Base-by-base conservation (phyloP, 2,888 invertebrate genomes). In the Phlogophora meticulosa region DNA sequence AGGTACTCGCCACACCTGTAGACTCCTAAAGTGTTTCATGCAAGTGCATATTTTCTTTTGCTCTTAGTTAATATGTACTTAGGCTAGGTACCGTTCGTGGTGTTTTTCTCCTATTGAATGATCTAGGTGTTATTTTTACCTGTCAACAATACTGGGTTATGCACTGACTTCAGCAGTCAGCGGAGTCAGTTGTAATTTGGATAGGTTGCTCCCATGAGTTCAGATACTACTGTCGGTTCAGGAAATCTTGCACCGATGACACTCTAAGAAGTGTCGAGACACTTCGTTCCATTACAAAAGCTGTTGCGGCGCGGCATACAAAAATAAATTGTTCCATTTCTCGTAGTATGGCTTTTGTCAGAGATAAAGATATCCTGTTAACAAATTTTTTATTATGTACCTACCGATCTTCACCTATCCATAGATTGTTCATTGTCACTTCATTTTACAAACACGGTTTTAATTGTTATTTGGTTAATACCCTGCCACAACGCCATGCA, bases 111-210 rank as follows among this genome's bases (percentile, higher is more conserved):
- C 10, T 38, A 1, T 38, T 48, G 24, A 28, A 20, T 24, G 42
- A 48, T 20, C 13, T 34, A 36, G 13, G 15, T 9, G 38, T 15
- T 10, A 20, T 42, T 9, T 36, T 49, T 38, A 32, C 36, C 62
- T 77, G 74, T 58, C 40, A 66, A 70, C 69, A 77, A 74, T 42
- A 61, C 38, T 34, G 49, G 20, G 36, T 38, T 64, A 67, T 46
- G 62, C 38, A 40, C 62, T 59, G 65, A 62, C 48, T 52, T 40
- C 24, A 62, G 32, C 17, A 3, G 15, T 24, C 32, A 13, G 22
- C 11, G 11, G 10, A 34, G 20, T 20, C 53, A 22, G 40, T 20
- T 38, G 22, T 13, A 28, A 38, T 22, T 32, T n/a, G 3, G 9
- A 28, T 10, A 38, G 20, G 17, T 20, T 20, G 11, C 7, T 32